Conservation (phyloP, 2,888 invertebrate genomes). For the Synergus gifuensis region DNA sequence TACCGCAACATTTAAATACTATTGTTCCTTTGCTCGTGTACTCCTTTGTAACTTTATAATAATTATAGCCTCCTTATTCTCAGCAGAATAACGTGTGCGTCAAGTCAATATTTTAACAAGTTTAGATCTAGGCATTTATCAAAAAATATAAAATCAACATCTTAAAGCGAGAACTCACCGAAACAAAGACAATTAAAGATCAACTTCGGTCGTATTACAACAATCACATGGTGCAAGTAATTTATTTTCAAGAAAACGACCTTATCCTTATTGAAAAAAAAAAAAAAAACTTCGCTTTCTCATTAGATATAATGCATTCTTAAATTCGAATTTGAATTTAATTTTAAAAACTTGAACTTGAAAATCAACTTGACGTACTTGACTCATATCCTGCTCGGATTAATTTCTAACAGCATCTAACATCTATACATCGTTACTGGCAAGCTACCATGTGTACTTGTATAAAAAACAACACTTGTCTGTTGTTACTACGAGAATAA, state of each 20-base stretch:
- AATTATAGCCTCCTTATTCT: constrained; percentile 59
- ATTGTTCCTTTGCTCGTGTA: constrained; percentile 55
- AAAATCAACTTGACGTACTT: constrained; percentile 27
- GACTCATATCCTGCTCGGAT: constrained; percentile 23
- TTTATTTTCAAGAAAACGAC: not conserved
- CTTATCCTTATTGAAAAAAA: not conserved
- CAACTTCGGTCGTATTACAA: not conserved
- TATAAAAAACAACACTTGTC: constrained; percentile 47
- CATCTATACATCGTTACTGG: constrained; percentile 60
- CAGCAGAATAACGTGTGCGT: constrained; percentile 43
- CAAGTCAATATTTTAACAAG: constrained; percentile 27
- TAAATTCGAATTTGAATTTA: not conserved
- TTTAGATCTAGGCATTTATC: not conserved
- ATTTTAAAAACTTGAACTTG: not conserved
- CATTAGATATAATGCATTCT: not conserved
- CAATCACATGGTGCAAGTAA: not conserved
- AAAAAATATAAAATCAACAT: not conserved
- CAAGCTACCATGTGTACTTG: constrained; percentile 65
- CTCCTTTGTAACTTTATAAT: constrained; percentile 32
- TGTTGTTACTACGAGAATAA: constrained; percentile 62
- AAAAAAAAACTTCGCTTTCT: not conserved
- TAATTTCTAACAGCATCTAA: constrained; percentile 31
- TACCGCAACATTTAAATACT: constrained; percentile 57
- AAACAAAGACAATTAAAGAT: not conserved
- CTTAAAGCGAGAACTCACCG: not conserved